These are phyloP conservation scores for Boloria selene DNA, from an alignment of 2,888 invertebrate species.

Conservation along the genomic window DNA sequence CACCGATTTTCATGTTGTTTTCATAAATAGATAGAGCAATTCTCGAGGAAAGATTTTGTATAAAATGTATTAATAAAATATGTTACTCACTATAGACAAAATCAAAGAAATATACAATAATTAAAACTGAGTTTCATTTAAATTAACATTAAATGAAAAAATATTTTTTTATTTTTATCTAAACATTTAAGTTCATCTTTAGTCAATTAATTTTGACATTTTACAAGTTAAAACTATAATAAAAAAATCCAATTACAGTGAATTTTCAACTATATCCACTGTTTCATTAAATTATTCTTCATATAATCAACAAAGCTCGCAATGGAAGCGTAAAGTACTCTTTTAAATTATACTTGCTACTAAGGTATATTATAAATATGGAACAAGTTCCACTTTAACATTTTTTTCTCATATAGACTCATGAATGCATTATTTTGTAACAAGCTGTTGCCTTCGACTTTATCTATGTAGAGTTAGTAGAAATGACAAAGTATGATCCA, in stretches of 20 bases:
- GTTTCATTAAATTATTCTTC: constrained; percentile 21
- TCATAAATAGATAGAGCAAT: no score
- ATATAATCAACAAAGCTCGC: constrained; percentile 20
- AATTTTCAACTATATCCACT: constrained; percentile 12
- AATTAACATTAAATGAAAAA: no score
- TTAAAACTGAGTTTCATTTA: no score
- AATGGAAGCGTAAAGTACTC: constrained; percentile 22
- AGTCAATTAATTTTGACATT: background rate
- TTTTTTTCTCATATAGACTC: constrained; percentile 10
- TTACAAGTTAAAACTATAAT: background rate
- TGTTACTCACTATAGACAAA: no score
- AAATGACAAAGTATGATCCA: no score
- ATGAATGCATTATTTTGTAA: constrained; percentile 14
- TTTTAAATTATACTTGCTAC: constrained; percentile 24
- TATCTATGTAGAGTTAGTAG: background rate
- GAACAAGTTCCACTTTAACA: constrained; percentile 24
- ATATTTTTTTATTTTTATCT: no score
- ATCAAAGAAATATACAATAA: no score
- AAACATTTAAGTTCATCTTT: no score
- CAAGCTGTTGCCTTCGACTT: background rate
- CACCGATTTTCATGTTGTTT: no score
- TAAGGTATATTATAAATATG: constrained; percentile 19
- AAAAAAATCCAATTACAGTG: constrained; percentile 13
- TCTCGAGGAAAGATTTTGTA: no score
- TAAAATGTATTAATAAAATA: no score